Conservation (phyloP, 2,888 invertebrate genomes). For the Drosophila maculinotata region DNA sequence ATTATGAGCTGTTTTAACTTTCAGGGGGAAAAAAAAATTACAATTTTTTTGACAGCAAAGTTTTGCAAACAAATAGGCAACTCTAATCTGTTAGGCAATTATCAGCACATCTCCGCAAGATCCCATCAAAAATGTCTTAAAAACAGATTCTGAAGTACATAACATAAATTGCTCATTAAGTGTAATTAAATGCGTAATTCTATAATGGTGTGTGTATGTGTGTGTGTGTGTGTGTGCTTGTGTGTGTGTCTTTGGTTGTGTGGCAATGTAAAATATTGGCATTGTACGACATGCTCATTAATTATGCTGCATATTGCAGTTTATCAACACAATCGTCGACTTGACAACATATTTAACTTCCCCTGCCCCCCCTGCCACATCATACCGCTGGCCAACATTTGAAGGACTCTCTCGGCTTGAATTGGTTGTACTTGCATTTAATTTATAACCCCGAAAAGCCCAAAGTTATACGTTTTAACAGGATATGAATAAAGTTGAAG, state of each 20-base stretch:
- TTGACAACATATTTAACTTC: constrained; percentile 55
- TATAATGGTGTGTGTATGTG: constrained; percentile 24
- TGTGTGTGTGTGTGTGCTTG: constrained; percentile 8
- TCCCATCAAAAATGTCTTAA: constrained; percentile 10
- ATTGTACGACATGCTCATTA: constrained; percentile 79
- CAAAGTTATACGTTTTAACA: constrained; percentile 80
- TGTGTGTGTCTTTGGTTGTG: constrained; percentile 29
- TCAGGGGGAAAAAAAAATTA: too few relatives aligned
- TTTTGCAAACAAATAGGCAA: background rate
- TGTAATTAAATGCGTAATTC: constrained; percentile 65
- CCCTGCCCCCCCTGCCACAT: background rate
- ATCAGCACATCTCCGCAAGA: background rate
- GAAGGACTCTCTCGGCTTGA: constrained; percentile 27
- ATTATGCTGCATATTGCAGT: constrained; percentile 78
- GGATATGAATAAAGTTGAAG: constrained; percentile 81
- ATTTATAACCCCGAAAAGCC: constrained; percentile 79
- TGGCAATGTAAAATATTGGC: constrained; percentile 75
- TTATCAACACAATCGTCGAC: constrained; percentile 79
- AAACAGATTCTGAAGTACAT: constrained; percentile 37
- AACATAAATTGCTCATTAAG: constrained; percentile 73
- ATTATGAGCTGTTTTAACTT: too few relatives aligned
- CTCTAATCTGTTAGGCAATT: background rate
- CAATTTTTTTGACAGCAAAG: too few relatives aligned
- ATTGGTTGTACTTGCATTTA: constrained; percentile 67
- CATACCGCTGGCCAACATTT: background rate